Percentiles rank a stretch among this genome's conserved stretches.
Evolutionary conservation across 2,113 vertebrate species (phyloP).

Genomic region (Scomber japonicus): DNA sequence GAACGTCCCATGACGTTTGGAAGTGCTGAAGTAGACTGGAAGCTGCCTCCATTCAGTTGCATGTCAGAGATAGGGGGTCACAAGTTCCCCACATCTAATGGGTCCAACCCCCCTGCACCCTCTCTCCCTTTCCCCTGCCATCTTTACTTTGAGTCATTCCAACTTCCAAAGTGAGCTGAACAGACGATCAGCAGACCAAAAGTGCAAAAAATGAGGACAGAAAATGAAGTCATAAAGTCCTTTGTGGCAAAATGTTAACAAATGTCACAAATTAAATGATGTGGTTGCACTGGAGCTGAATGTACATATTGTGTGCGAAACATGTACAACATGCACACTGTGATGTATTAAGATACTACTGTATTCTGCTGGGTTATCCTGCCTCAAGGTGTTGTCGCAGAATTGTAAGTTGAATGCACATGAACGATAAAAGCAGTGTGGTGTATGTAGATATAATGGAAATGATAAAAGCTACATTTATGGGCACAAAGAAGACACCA

Average conservation of each 20-base stretch:
- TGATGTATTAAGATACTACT: too few species aligned
- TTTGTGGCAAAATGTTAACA: slow-evolving; percentile 13
- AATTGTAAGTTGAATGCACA: too few species aligned
- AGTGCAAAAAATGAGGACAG: not conserved
- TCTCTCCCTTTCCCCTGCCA: slow-evolving; percentile 15
- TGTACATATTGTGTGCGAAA: slow-evolving; percentile 5
- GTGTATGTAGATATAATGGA: too few species aligned
- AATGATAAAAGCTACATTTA: too few species aligned
- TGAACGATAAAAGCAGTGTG: too few species aligned
- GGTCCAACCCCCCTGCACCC: slow-evolving; percentile 4
- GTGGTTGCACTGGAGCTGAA: not conserved
- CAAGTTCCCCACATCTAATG: slow-evolving; percentile 23
- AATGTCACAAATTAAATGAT: not conserved
- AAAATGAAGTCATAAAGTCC: slow-evolving; percentile 15
- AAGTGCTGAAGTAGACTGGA: slow-evolving; percentile 34
- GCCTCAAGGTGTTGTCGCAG: too few species aligned
- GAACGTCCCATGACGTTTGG: slow-evolving; percentile 27
- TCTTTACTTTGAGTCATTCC: slow-evolving; percentile 37
- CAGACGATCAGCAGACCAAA: not conserved
- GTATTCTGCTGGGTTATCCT: too few species aligned
- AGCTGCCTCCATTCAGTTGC: slow-evolving; percentile 9
- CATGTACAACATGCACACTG: not conserved
- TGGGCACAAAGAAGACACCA: too few species aligned
- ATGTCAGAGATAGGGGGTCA: slow-evolving; percentile 19
- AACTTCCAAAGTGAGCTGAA: not conserved